Percentiles rank a stretch among this genome's conserved stretches.
phyloP scores from a whole-genome alignment of 1,140 invertebrate species.

The Drosophila punjabiensis region DNA sequence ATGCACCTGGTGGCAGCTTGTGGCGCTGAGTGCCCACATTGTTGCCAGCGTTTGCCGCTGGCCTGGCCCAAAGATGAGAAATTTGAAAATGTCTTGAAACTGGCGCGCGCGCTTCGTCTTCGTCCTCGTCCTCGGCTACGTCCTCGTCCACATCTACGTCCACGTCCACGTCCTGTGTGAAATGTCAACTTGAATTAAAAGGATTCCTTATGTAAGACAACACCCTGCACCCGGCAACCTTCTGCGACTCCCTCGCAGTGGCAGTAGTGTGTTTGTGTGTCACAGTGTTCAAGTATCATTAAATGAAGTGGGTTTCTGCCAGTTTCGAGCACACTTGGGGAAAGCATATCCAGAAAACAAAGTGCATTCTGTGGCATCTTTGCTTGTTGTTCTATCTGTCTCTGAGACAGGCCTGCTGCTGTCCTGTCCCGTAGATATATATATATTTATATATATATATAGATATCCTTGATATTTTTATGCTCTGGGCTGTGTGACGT shows the following conservation, averaged over 20 bases:
- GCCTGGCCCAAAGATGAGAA: constrained; percentile 79
- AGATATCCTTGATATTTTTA: constrained; percentile 82
- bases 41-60: constrained; percentile 50
- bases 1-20: constrained; percentile 37
- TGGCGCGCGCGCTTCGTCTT: constrained; percentile 20
- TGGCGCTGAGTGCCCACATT: constrained; percentile 76
- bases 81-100: constrained; percentile 84
- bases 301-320: constrained; percentile 85
- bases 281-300: constrained; percentile 85
- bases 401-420: constrained; percentile 23
- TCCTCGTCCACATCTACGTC: constrained; percentile 6
- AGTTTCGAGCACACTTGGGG: constrained; percentile 84
- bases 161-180: constrained; percentile 61
- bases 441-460: constrained; percentile 37
- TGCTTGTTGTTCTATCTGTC: constrained; percentile 68
- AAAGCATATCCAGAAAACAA: constrained; percentile 85
- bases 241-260: constrained; percentile 34
- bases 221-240: constrained; percentile 38
- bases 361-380: constrained; percentile 83
- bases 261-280: constrained; percentile 77
- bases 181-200: constrained; percentile 84
- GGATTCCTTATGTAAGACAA: constrained; percentile 80
- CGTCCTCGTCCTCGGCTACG: background rate
- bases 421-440: constrained; percentile 19
- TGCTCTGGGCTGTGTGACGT: constrained; percentile 78